Evolutionary conservation across 1,140 invertebrate genomes (phyloP), one percentile per base, ranked within the genome.

Genomic region (Branchinecta lindahli): DNA sequence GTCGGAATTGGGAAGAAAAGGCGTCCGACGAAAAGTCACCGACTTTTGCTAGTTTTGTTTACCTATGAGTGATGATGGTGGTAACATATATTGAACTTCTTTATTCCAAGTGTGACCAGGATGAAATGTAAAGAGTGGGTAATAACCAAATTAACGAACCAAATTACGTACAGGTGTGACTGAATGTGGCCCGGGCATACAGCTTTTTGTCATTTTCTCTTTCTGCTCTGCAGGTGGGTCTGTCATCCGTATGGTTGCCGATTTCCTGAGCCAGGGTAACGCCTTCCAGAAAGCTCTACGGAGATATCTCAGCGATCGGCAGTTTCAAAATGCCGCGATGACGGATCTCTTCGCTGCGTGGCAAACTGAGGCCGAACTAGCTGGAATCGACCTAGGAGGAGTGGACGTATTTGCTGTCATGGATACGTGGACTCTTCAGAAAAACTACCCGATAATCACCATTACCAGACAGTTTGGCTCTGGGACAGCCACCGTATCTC

Each of bases 381-480:
- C 12, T 61, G 12, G 18, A 61, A 12, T 61, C 52, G 52, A 61
- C 18, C 18, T 61, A 15, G 52, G 52, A 6, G 52, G 52, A 61
- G 52, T 20, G 18, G 18, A 12, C 12, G 52, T 61, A 15, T 20
- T 15, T 15, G 52, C 12, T 15, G 77, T 83, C 7, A 80, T 83
- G 79, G 77, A 82, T 67, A 81, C 80, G 5, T 83, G 82, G 82
- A 79, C 78, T 12, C 73, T 81, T 10, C 82, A 83, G 74, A 81
- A 78, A 74, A 82, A 82, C 21, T 84, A 79, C 73, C 83, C 83
- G 0, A 76, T 83, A 15, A 77, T 83, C 10, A 81, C 74, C 3
- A 75, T 82, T 21, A 76, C 78, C 7, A 84, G 87, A 70, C 81
- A 90, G 77, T 89, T 90, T 76, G 76, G 82, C 8, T 81, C 81